A percentile compares a stretch with the other conserved stretches of the same genome.
Evolutionary conservation across 2,888 invertebrate species (phyloP).

Genomic region (Mechanitis messenoides): DNA sequence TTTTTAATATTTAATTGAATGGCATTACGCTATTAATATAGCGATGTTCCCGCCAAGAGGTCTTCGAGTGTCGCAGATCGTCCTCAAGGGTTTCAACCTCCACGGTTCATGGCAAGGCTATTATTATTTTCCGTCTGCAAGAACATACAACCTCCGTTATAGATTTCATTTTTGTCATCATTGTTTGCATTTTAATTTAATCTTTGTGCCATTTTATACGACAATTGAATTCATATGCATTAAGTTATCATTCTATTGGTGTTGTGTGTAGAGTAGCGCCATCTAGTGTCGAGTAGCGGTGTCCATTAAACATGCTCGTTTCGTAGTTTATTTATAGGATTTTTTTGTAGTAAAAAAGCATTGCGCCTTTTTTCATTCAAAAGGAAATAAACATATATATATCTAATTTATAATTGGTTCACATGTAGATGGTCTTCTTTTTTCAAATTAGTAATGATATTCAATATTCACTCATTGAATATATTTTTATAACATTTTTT

Average conservation of each 20-base stretch:
- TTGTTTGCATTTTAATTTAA: slow-evolving; percentile 17
- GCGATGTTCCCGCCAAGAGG: slow-evolving; percentile 53
- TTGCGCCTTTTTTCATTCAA: neutral
- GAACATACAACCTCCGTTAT: slow-evolving; percentile 5
- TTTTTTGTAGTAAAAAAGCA: neutral
- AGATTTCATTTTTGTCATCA: slow-evolving; percentile 25
- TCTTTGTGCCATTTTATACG: slow-evolving; percentile 14
- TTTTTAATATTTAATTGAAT: slow-evolving; percentile 33
- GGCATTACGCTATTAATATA: slow-evolving; percentile 45
- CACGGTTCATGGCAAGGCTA: slow-evolving; percentile 67
- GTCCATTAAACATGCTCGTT: slow-evolving; percentile 14
- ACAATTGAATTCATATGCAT: slow-evolving; percentile 1
- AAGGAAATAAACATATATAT: too few species aligned
- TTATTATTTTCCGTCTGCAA: slow-evolving; percentile 29
- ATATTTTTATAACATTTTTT: too few species aligned
- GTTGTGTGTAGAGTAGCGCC: slow-evolving; percentile 38
- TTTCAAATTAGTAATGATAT: too few species aligned
- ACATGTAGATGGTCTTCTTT: too few species aligned
- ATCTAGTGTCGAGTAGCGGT: slow-evolving; percentile 56
- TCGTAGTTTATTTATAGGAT: neutral
- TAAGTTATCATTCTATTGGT: neutral
- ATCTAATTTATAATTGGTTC: too few species aligned
- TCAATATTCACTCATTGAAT: too few species aligned
- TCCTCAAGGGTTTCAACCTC: slow-evolving; percentile 63
- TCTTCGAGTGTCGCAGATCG: slow-evolving; percentile 45